Evolutionary conservation across 1,140 invertebrate species (phyloP), one percentile per base, ranked within the genome.

Genomic region (Achroia grisella): DNA sequence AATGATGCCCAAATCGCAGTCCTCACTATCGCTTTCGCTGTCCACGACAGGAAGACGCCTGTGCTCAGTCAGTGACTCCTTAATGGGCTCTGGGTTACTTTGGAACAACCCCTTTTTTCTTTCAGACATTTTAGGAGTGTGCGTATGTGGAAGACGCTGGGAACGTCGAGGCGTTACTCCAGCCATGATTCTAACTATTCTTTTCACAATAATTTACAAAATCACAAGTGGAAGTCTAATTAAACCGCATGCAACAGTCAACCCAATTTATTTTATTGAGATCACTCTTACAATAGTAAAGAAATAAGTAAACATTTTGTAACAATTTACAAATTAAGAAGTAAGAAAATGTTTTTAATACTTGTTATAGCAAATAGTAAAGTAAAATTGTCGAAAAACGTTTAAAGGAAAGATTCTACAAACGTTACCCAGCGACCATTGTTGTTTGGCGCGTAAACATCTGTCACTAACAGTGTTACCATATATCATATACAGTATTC

Each of bases 391-490:
- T 8, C 44, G 46, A 47, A 50, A 53, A 69, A 53, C 44, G 44
- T 45, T 39, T 48, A 50, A 35, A 52, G 5, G 52, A 52, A 61
- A 51, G 37, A 59, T 51, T 54, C 30, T 52, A 41, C 37, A 56
- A 72, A 64, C 63, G 62, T 67, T 62, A 51, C 35, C 51, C 39
- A 59, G 50, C 62, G 54, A 70, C 62, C 68, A 73, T 72, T 77
- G 59, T 71, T 84, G 77, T 80, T 84, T 84, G 80, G 80, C 80
- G 80, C 80, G 77, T 84, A 84, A 84, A 81, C 76, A 81, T 60
- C 72, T 81, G 80, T 84, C 79, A 79, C 31, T 12, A 23, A 13
- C 8, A 42, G 47, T 57, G 45, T 57, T 65, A 52, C 62, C 51
- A 55, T 1, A 9, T 31, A 2, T 1, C 30, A 31, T 10, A 10